Conservation (phyloP, 2,113 vertebrate genomes). For the Gyps fulvus region DNA sequence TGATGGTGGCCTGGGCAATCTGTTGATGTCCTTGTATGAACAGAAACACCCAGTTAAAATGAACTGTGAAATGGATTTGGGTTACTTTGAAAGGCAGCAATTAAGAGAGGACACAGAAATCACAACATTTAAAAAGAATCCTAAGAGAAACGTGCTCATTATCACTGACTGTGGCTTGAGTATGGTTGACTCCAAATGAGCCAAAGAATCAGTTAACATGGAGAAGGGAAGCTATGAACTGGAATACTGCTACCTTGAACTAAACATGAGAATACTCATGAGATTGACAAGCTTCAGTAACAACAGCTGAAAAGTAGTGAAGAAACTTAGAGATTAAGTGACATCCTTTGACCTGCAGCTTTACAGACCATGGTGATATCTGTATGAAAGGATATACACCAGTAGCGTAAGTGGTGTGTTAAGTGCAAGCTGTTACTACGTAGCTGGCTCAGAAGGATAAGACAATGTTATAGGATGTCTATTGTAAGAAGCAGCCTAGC, state of each 20-base stretch:
- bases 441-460: neutral
- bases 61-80: neutral
- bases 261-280: neutral
- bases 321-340: neutral
- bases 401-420: neutral
- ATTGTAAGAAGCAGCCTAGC: neutral
- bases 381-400: neutral
- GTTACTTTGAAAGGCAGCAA: neutral
- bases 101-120: neutral
- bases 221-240: neutral
- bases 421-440: neutral
- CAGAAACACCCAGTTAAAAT: neutral
- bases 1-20: neutral
- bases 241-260: neutral
- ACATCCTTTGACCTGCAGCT: neutral
- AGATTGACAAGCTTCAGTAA: neutral
- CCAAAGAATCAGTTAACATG: neutral
- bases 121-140: neutral
- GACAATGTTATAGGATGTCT: neutral
- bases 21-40: neutral
- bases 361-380: neutral
- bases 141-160: neutral
- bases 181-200: neutral
- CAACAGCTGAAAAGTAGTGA: neutral
- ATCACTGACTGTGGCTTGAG: neutral